Conservation (phyloP, 2,113 vertebrate species). For the Periophthalmodon schlosseri region DNA sequence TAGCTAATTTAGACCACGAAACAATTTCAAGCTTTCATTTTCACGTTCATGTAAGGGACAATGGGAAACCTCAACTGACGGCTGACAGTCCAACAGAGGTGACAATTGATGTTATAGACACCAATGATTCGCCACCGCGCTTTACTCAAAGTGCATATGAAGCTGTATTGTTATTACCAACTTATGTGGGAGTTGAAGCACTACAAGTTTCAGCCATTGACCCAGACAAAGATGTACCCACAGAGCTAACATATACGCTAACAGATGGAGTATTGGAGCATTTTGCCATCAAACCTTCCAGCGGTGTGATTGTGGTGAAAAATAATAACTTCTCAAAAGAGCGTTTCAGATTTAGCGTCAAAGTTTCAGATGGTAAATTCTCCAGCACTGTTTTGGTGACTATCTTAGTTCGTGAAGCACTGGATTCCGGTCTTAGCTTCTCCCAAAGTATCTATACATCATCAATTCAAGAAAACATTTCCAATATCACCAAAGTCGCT, state of each 20-base stretch:
- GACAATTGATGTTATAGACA: slow-evolving; percentile 89
- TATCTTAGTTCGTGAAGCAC: slow-evolving; percentile 86
- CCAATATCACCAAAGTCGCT: slow-evolving; percentile 88
- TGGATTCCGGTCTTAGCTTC: slow-evolving; percentile 93
- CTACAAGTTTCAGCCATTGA: slow-evolving; percentile 89
- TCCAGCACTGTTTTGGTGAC: slow-evolving; percentile 87
- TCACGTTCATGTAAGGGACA: slow-evolving; percentile 93
- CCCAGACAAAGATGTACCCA: slow-evolving; percentile 86
- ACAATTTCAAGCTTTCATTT: slow-evolving; percentile 88
- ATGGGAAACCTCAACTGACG: slow-evolving; percentile 88
- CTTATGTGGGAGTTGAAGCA: slow-evolving; percentile 90
- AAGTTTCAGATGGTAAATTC: slow-evolving; percentile 94
- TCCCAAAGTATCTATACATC: slow-evolving; percentile 86
- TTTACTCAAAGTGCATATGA: slow-evolving; percentile 90
- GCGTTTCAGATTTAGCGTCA: slow-evolving; percentile 86
- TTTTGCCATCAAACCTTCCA: slow-evolving; percentile 85
- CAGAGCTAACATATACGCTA: slow-evolving; percentile 87
- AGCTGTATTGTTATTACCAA: slow-evolving; percentile 89
- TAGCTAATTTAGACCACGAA: slow-evolving; percentile 91
- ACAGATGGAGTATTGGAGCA: slow-evolving; percentile 85
- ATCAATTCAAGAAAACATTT: slow-evolving; percentile 89
- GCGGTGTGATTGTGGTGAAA: slow-evolving; percentile 87
- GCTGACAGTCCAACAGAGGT: slow-evolving; percentile 92
- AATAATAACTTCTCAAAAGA: slow-evolving; percentile 91
- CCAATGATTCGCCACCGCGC: slow-evolving; percentile 92